phyloP scores from a whole-genome alignment of 2,888 invertebrate species.

The Antheraea assamensis region DNA sequence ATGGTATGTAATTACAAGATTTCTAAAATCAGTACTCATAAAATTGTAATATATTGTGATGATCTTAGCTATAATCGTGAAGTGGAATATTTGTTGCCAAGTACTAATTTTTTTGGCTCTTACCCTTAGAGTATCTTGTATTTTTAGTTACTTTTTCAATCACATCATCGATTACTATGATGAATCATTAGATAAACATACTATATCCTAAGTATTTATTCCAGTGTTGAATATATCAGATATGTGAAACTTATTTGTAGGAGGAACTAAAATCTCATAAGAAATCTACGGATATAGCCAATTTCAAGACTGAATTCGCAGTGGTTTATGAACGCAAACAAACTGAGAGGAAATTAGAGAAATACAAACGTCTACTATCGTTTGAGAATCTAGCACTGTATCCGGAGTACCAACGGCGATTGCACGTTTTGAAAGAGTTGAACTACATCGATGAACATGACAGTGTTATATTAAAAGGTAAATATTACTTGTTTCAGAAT shows the following conservation, averaged over 20 bases:
- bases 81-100: no score
- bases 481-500: background rate
- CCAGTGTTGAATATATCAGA: background rate
- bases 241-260: constrained; percentile 45
- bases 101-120: no score
- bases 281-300: constrained; percentile 87
- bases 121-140: no score
- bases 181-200: no score
- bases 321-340: constrained; percentile 88
- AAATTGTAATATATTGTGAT: no score
- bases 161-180: no score
- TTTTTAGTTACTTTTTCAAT: no score
- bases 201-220: no score
- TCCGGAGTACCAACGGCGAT: constrained; percentile 93
- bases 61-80: no score
- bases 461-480: constrained; percentile 72
- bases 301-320: constrained; percentile 90
- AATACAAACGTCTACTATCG: constrained; percentile 89
- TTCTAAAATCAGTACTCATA: no score
- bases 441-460: constrained; percentile 84
- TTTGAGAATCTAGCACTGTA: constrained; percentile 92
- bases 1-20: no score
- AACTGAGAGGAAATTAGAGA: constrained; percentile 85
- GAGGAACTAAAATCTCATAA: constrained; percentile 72
- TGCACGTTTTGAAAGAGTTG: constrained; percentile 88